Conservation (phyloP, 2,113 vertebrate species). For the Pogonocichla stellata region DNA sequence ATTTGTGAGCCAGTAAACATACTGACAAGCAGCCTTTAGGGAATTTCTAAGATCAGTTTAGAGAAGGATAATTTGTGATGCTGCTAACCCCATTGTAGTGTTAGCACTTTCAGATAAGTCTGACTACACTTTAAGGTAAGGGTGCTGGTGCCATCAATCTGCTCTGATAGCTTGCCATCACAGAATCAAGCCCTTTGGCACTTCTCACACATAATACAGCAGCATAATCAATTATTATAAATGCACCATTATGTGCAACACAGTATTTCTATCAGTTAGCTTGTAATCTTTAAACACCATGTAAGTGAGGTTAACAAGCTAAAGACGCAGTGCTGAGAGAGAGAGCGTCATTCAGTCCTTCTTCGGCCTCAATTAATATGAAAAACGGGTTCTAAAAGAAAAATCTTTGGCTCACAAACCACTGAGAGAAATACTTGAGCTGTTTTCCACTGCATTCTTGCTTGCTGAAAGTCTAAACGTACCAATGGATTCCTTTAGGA, state of each 20-base stretch:
- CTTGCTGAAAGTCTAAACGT: constrained; percentile 10
- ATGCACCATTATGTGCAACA: neutral
- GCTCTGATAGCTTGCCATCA: neutral
- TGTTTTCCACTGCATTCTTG: constrained; percentile 52
- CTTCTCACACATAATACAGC: neutral
- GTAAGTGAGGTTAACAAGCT: constrained; percentile 3
- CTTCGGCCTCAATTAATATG: neutral
- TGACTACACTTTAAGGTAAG: constrained; percentile 20
- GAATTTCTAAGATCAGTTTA: constrained; percentile 15
- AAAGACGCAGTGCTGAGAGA: neutral
- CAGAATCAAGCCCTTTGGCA: constrained; percentile 8
- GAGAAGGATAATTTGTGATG: constrained; percentile 11
- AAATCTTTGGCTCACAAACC: constrained; percentile 18
- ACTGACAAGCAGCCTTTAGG: neutral
- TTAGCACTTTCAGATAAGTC: constrained; percentile 3
- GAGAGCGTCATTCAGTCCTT: neutral
- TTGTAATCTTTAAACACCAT: neutral
- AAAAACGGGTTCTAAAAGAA: neutral
- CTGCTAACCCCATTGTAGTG: neutral
- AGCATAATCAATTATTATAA: constrained; percentile 30
- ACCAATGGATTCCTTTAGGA: neutral
- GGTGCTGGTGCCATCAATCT: constrained; percentile 31
- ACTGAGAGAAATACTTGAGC: constrained; percentile 17
- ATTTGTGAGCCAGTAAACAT: neutral
- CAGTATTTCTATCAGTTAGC: neutral